phyloP scores from a whole-genome alignment of 2,797 vertebrate genomes.

The Lagorchestes hirsutus region DNA sequence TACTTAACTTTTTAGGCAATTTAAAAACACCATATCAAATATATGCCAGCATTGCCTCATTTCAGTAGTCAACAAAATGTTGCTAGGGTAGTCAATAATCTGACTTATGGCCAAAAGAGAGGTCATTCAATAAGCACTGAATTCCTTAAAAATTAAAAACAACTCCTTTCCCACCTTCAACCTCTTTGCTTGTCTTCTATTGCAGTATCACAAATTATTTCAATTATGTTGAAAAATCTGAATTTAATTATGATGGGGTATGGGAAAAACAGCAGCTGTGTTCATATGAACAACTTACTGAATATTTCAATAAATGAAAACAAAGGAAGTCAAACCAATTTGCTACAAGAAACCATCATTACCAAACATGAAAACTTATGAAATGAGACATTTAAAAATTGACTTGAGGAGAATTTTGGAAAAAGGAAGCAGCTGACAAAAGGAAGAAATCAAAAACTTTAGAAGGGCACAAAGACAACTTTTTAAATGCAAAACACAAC shows the following conservation, averaged over 20 bases:
- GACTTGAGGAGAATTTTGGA: conserved; percentile 75
- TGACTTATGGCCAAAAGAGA: conserved; percentile 29
- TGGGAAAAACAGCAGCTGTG: conserved; percentile 35
- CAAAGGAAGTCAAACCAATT: conserved; percentile 73
- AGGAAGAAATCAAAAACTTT: conserved; percentile 65
- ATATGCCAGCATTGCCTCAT: background rate
- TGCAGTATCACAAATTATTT: conserved; percentile 44
- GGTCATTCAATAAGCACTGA: conserved; percentile 19
- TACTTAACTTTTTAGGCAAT: conserved; percentile 43
- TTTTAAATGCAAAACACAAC: conserved; percentile 77
- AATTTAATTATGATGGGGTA: conserved; percentile 63
- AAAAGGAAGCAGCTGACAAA: conserved; percentile 67
- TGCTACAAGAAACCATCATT: conserved; percentile 72
- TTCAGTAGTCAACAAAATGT: background rate
- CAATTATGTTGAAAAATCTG: conserved; percentile 49
- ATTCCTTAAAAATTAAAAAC: conserved; percentile 23
- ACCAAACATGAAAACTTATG: conserved; percentile 74
- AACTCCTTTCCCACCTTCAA: conserved; percentile 23
- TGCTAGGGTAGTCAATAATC: background rate
- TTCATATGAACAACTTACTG: conserved; percentile 69
- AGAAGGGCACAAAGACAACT: conserved; percentile 58
- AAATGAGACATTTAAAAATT: conserved; percentile 73
- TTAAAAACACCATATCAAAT: conserved; percentile 31
- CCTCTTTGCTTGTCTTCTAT: conserved; percentile 33
- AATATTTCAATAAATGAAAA: conserved; percentile 76